These are phyloP conservation scores for Myodes glareolus DNA, from an alignment of 2,113 vertebrate species.

Conservation along the genomic window DNA sequence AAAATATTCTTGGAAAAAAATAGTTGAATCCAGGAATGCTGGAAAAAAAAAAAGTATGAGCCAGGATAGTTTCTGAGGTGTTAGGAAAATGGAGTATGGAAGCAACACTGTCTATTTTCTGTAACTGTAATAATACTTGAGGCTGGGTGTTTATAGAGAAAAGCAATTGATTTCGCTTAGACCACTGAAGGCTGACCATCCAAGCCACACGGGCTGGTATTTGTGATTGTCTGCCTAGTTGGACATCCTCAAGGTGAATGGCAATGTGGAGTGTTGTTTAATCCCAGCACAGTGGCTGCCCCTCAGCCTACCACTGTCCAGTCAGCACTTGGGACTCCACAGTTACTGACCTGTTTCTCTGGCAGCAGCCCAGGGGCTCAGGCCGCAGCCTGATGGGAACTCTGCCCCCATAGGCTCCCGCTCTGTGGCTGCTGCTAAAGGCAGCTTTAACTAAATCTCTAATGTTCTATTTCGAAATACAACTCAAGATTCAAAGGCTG, in stretches of 20 bases:
- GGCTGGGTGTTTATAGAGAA: not conserved
- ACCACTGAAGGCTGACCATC: not conserved
- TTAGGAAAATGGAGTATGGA: not conserved
- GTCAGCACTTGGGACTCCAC: no score
- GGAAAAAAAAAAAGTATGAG: not conserved
- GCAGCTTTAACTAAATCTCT: no score
- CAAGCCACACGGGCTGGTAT: not conserved
- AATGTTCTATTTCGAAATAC: no score
- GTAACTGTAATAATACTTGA: not conserved
- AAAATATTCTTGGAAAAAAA: not conserved
- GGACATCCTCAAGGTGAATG: fast-evolving
- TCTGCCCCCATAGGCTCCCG: no score
- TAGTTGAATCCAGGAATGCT: not conserved
- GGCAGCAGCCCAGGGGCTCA: no score
- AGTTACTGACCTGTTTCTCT: no score
- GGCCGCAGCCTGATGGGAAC: no score
- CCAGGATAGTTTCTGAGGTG: not conserved
- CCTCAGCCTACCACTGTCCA: no score
- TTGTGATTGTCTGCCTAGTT: not conserved
- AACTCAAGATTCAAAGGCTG: no score
- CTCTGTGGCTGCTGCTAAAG: no score
- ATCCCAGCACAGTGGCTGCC: no score
- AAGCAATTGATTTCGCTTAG: not conserved
- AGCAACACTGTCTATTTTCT: not conserved
- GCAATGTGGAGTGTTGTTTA: no score